Conservation (phyloP, 2,888 invertebrate species). For the Adelphocoris suturalis region DNA sequence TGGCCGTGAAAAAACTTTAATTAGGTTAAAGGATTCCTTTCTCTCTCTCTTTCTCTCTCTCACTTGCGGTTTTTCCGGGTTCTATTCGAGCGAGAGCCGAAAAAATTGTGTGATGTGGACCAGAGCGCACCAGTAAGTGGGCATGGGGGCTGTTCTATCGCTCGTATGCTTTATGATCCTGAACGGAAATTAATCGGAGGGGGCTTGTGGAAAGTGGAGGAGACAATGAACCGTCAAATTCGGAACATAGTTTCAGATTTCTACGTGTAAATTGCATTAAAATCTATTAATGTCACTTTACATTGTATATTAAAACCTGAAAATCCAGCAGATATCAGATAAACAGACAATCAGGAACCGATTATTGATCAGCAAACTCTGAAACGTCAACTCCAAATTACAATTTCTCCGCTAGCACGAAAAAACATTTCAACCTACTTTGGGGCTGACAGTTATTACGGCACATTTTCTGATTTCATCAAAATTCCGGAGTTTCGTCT, state of each 20-base stretch:
- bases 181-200: neutral
- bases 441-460: too few species aligned
- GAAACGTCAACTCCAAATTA: too few species aligned
- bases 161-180: neutral
- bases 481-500: too few species aligned
- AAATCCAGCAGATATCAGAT: too few species aligned
- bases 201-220: neutral
- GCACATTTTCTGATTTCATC: too few species aligned
- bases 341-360: too few species aligned
- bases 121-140: neutral
- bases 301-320: too few species aligned
- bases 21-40: conserved; percentile 19
- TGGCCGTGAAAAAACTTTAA: conserved; percentile 28
- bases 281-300: too few species aligned
- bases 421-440: too few species aligned
- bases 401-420: too few species aligned
- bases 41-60: neutral
- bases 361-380: too few species aligned
- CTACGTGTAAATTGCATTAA: too few species aligned
- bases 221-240: neutral
- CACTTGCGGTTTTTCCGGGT: conserved; percentile 22
- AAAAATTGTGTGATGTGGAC: neutral
- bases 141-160: neutral
- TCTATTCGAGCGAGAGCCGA: neutral
- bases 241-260: neutral